Base-by-base conservation (phyloP, 2,113 vertebrate genomes). In the Ceratotherium simum region DNA sequence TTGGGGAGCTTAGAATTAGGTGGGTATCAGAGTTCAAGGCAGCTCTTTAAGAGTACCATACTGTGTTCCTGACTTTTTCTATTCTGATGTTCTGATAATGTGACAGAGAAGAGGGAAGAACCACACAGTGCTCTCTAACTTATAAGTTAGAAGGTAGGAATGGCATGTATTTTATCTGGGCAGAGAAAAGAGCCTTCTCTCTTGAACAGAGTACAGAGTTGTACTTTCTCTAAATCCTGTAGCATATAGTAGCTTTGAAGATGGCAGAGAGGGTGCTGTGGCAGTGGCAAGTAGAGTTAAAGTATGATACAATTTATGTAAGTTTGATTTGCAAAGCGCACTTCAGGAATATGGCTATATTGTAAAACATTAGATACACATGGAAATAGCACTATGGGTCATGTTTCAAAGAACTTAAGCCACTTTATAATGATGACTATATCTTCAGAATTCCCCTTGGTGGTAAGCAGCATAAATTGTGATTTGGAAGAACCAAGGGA, bases 251-350 rank as follows among this genome's bases (percentile, higher is more conserved):
- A 93, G 31, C 51, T 93, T 88, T 92, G n/a, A 96, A 10, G 11
- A 73, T 86, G 79, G 6, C 17, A 92, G 62, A 90, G 29, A 89
- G 2, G 31, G 23, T 94, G 16, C 29, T 83, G n/a, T 86, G 58
- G 7, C 62, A 62, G 10, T 36, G 11, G 5, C 13, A 56, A 42
- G 16, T 33, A 36, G 21, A 76, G 2, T 80, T 80, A 72, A 95
- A 90, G 6, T 93, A 13, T 81, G 18, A 72, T 96, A 48, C 56
- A 73, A 56, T 67, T 88, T 96, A 96, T 80, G 27, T 62, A 86
- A 62, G 13, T 62, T 95, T 87, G 25, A 76, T 87, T 95, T 95
- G 31, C 48, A 67, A 29, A 87, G 75, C 9, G 9, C 5, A 75
- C 10, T 60, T 88, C 3, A 54, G 11, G 12, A 95, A 56, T 65